These are phyloP conservation scores for Watsonalla binaria DNA, from an alignment of 2,888 invertebrate genomes.

Conservation along the genomic window DNA sequence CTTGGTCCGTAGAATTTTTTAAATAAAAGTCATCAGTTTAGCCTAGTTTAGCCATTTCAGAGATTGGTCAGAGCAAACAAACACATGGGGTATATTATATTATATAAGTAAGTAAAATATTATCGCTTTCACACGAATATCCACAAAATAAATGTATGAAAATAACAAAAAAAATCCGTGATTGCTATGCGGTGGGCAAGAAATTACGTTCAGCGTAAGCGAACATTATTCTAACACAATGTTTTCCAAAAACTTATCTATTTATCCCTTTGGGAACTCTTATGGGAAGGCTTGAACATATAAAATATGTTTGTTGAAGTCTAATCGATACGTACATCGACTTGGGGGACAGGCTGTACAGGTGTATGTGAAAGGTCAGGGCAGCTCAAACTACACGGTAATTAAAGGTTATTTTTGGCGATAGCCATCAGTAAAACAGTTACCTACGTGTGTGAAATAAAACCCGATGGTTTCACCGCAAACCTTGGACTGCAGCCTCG, in stretches of 20 bases:
- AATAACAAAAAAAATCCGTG: not conserved
- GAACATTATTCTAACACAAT: no score
- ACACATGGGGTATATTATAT: no score
- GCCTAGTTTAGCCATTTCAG: no score
- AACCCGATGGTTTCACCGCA: constrained; percentile 58
- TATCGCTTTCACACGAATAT: not conserved
- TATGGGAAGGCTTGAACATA: not conserved
- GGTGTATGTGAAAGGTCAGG: constrained; percentile 72
- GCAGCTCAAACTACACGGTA: constrained; percentile 72
- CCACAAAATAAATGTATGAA: not conserved
- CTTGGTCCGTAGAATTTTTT: no score
- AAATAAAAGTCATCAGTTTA: no score
- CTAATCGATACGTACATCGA: constrained; percentile 44
- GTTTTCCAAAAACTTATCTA: no score
- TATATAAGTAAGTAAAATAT: no score
- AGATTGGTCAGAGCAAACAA: no score
- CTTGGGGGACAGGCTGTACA: constrained; percentile 40
- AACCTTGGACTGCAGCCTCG: constrained; percentile 61
- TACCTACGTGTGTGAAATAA: constrained; percentile 69
- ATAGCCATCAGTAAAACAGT: constrained; percentile 76
- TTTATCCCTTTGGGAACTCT: not conserved
- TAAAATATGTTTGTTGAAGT: constrained; percentile 25
- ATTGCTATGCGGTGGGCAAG: no score
- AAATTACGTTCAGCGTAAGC: no score
- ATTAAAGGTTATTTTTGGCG: constrained; percentile 79